Evolutionary conservation across 1,140 invertebrate species (phyloP), one percentile per base, ranked within the genome.

Genomic region (Coptotermes formosanus): DNA sequence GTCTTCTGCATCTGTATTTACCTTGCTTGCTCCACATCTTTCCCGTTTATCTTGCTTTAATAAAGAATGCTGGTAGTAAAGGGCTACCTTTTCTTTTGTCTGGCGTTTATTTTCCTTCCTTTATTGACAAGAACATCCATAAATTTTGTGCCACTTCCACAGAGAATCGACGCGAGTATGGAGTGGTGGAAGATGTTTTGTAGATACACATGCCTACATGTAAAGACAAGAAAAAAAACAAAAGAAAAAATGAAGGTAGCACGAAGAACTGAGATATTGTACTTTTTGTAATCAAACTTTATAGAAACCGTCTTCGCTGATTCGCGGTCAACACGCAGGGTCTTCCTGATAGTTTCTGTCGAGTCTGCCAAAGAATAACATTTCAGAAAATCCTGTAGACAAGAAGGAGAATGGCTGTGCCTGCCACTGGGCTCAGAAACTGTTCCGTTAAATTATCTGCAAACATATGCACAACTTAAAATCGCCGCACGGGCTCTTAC

Each of bases 121-220:
- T 75, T 75, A 75, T 30, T 75, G 64, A 75, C 64, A 75, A 30
- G 64, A 75, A 75, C 64, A 75, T 25, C 64, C 64, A 75, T 75
- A 75, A 75, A 75, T 75, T 75, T n/a, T 75, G 1, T 75, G n/a
- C 25, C 64, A 75, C n/a, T 75, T n/a, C 64, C 7, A 30, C 9
- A 30, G n/a, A 75, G 64, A 75, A 75, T 75, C 64, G 64, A 75
- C 6, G n/a, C 25, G 64, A 75, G 64, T 9, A 75, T 25, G 64
- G 25, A 75, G 25, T 25, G 64, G 64, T 55, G 64, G 25, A 30
- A 75, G 64, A 55, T 55, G 1, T 21, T 55, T 55, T 55, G 52
- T 55, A 75, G 64, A 75, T 75, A 75, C 64, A 75, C 64, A 75
- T 30, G 64, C n/a, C 64, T 75, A 75, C 64, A 75, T 7, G 64